These are phyloP conservation scores for Syritta pipiens DNA, from an alignment of 2,888 invertebrate genomes.

Conservation along the genomic window DNA sequence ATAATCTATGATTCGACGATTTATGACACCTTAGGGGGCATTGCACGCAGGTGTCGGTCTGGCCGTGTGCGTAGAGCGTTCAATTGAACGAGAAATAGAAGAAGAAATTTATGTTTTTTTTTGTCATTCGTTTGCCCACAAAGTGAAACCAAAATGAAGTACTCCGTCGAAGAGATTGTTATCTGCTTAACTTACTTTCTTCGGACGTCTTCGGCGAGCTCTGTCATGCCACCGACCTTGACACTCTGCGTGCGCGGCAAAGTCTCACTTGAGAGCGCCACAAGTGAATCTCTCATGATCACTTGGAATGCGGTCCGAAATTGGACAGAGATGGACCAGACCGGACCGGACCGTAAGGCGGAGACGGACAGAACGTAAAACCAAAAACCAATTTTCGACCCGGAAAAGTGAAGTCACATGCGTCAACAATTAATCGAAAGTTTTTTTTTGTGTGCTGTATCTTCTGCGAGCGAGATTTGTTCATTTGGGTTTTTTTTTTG, in stretches of 20 bases:
- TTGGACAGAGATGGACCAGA: neutral
- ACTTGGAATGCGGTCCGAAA: slow-evolving; percentile 25
- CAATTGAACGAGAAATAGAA: neutral
- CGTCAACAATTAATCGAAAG: slow-evolving; percentile 63
- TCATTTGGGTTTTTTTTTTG: slow-evolving; percentile 20
- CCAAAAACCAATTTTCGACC: slow-evolving; percentile 30
- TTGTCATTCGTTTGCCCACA: slow-evolving; percentile 1
- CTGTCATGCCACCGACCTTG: slow-evolving; percentile 54
- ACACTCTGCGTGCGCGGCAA: slow-evolving; percentile 26
- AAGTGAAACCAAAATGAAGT: slow-evolving; percentile 41
- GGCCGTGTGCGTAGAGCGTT: neutral
- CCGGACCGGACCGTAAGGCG: neutral
- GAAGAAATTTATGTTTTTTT: too few species aligned
- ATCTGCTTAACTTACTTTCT: slow-evolving; percentile 48
- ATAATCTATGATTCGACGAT: slow-evolving; percentile 7
- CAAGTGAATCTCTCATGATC: slow-evolving; percentile 15
- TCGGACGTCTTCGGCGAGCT: slow-evolving; percentile 20
- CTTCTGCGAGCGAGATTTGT: too few species aligned
- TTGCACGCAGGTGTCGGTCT: neutral
- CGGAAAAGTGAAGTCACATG: slow-evolving; percentile 62
- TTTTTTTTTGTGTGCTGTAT: too few species aligned
- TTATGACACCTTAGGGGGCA: neutral
- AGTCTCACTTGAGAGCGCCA: neutral
- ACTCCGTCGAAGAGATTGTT: slow-evolving; percentile 20
- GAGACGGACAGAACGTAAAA: neutral